phyloP scores from a whole-genome alignment of 2,113 vertebrate species.

The Alligator sinensis region DNA sequence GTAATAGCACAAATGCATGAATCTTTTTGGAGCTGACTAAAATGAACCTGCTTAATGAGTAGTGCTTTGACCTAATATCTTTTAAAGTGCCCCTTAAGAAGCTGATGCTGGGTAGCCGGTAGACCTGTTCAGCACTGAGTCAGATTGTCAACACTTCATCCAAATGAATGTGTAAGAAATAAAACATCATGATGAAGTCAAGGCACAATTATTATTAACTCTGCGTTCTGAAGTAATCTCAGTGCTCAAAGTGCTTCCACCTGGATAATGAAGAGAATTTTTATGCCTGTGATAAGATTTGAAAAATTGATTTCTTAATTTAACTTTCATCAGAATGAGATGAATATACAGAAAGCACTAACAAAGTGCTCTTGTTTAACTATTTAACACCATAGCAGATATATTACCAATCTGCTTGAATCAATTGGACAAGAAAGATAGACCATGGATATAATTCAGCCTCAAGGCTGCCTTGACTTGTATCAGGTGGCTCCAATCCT shows the following conservation, averaged over 20 bases:
- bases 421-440: not conserved
- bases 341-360: not conserved
- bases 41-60: not conserved
- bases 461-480: not conserved
- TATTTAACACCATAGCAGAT: not conserved
- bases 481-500: not conserved
- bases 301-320: slow-evolving; percentile 17
- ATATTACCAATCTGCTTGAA: not conserved
- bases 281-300: not conserved
- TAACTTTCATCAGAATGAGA: not conserved
- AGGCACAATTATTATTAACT: not conserved
- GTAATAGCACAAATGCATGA: rapidly evolving
- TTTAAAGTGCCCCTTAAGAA: not conserved
- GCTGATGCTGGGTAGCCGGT: not conserved
- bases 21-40: rapidly evolving
- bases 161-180: not conserved
- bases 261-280: slow-evolving; percentile 12
- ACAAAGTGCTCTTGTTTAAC: not conserved
- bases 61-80: not conserved
- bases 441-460: not conserved
- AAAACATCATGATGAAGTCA: slow-evolving; percentile 26
- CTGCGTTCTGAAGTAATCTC: not conserved
- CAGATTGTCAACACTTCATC: not conserved
- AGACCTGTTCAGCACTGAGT: not conserved
- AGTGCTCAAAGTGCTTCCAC: slow-evolving; percentile 36